phyloP scores from a whole-genome alignment of 2,797 vertebrate species.

The Myoxocephalus aenaeus region DNA sequence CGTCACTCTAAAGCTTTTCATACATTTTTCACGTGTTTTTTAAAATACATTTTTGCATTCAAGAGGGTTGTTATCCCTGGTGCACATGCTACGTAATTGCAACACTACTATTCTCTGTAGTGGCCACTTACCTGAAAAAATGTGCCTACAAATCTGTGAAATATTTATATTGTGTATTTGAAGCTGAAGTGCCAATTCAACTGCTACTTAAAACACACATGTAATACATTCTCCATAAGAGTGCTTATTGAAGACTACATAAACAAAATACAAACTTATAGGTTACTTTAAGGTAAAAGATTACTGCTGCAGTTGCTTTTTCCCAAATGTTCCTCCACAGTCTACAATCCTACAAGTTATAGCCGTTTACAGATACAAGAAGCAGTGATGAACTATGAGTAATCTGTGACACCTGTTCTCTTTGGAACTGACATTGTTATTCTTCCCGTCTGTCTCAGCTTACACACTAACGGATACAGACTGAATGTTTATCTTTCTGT shows the following conservation, averaged over 20 bases:
- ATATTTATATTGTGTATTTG: background rate
- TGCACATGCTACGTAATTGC: conserved; percentile 13
- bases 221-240: background rate
- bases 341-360: background rate
- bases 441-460: background rate
- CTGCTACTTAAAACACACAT: conserved; percentile 3
- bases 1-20: background rate
- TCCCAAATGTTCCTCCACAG: background rate
- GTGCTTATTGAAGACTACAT: background rate
- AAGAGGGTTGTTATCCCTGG: background rate
- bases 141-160: background rate
- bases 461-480: background rate
- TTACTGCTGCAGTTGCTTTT: background rate
- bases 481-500: background rate
- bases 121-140: conserved; percentile 27
- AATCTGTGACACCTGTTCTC: background rate
- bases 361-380: background rate
- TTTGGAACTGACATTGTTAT: background rate
- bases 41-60: background rate
- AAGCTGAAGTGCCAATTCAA: background rate
- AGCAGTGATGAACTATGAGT: background rate
- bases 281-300: background rate
- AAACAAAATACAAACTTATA: no score
- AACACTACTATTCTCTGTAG: conserved; percentile 23
- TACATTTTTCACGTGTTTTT: conserved; percentile 6